phyloP scores from a whole-genome alignment of 2,888 invertebrate genomes.

The Mystacides longicornis region DNA sequence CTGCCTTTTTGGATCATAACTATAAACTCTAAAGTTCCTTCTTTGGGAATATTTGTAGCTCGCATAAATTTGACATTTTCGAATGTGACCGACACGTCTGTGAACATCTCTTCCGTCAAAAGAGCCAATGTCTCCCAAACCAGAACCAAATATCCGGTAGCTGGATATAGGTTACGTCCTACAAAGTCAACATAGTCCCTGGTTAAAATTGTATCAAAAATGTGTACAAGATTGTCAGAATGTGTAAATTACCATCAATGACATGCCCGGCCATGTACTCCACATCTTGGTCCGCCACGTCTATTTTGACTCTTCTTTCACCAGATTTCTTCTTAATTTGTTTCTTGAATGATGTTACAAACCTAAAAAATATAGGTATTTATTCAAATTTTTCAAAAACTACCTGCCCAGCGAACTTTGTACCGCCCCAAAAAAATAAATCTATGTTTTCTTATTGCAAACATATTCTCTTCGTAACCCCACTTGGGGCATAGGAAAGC shows the following conservation, averaged over 20 bases:
- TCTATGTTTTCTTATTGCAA: too few species aligned
- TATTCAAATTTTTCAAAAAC: too few species aligned
- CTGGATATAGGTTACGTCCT: slow-evolving; percentile 74
- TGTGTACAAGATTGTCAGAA: not conserved
- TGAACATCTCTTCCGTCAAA: slow-evolving; percentile 59
- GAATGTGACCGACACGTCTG: slow-evolving; percentile 72
- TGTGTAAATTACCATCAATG: slow-evolving; percentile 71
- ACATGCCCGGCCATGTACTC: slow-evolving; percentile 72
- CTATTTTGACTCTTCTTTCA: slow-evolving; percentile 54
- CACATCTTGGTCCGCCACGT: slow-evolving; percentile 56
- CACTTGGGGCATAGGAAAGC: too few species aligned
- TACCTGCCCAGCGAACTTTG: too few species aligned
- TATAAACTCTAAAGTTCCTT: slow-evolving; percentile 54
- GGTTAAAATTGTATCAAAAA: too few species aligned
- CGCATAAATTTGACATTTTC: slow-evolving; percentile 77
- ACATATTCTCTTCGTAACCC: too few species aligned
- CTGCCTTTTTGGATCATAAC: slow-evolving; percentile 65
- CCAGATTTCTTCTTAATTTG: slow-evolving; percentile 61
- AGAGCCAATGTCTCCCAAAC: slow-evolving; percentile 72
- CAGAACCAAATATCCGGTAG: slow-evolving; percentile 71
- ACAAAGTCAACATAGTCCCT: slow-evolving; percentile 7
- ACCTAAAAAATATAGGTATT: too few species aligned
- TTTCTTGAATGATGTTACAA: slow-evolving; percentile 59
- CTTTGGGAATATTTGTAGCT: slow-evolving; percentile 71
- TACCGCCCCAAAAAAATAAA: too few species aligned